Base-by-base conservation (phyloP, 2,113 vertebrate species). In the Pteronura brasiliensis region DNA sequence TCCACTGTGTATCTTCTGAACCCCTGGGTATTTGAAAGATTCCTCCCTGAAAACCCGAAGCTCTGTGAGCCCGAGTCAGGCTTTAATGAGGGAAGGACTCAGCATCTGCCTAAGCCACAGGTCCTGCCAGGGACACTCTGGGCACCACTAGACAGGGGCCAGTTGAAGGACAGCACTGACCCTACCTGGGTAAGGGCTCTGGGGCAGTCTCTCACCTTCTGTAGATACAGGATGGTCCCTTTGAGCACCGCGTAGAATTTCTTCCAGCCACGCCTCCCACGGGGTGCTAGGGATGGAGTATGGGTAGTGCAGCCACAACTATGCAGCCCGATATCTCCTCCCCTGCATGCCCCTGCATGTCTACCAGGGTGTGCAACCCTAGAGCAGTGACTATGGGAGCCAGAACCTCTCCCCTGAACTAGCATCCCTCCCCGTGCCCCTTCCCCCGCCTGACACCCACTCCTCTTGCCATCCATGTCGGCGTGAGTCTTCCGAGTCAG, bases 191-290 rank as follows among this genome's bases (percentile, higher is more conserved):
- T 27, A 77, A 65, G 31, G 69, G 74, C 31, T 14, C 44, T 88
- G 49, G 59, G 49, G n/a, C 34, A 76, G 23, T 42, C 36, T 44
- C 96, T 97, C 85, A 99, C 99, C 99, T 99, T 99, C 98, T 99
- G 99, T 96, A 99, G 99, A 98, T 99, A 99, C 88, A 99, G 98
- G 98, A 99, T 99, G 97, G 99, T 99, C 96, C 99, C 99, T 98
- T 99, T 99, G 96, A 99, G 99, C 96, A 99, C 99, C 20, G 99
- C 99, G 81, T 99, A 99, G 98, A 99, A 99, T 98, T 99, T 99
- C 99, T 99, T 99, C 99, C 99, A 99, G 92, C 99, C 99, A 97
- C 99, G 99, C 74, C 99, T 99, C 98, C 99, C 99, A 98, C 99
- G 99, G 17, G 99, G 99, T 34, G 99, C 99, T 99, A 95, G 85